phyloP scores from a whole-genome alignment of 2,888 invertebrate genomes.

The Agrilus cyanescens region DNA sequence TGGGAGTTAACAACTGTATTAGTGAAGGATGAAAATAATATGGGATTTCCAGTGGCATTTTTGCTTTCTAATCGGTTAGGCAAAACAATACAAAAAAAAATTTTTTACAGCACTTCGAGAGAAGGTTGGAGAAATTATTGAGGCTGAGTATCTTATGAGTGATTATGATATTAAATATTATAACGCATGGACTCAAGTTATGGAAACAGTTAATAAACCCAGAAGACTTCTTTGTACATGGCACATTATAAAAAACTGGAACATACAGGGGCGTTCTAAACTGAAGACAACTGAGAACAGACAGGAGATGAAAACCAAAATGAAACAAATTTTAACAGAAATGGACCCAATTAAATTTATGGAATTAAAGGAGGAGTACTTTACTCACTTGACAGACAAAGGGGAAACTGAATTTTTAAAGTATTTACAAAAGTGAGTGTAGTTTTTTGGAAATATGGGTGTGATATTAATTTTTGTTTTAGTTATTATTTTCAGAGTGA shows the following conservation, averaged over 20 bases:
- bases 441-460: not conserved
- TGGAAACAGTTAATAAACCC: slow-evolving; percentile 8
- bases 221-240: slow-evolving; percentile 17
- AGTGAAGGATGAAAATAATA: not conserved
- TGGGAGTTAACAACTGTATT: slow-evolving; percentile 1
- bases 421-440: slow-evolving; percentile 12
- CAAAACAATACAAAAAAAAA: not conserved
- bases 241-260: slow-evolving; percentile 17
- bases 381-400: slow-evolving; percentile 12
- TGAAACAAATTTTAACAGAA: slow-evolving; percentile 14
- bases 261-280: slow-evolving; percentile 14
- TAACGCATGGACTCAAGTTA: slow-evolving; percentile 11
- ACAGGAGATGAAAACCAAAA: slow-evolving; percentile 11
- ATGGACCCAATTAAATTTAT: slow-evolving; percentile 11
- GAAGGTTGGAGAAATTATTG: slow-evolving; percentile 1
- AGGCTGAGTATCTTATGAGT: slow-evolving; percentile 14
- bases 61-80: not conserved
- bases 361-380: slow-evolving; percentile 9
- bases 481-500: slow-evolving; percentile 16
- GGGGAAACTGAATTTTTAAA: slow-evolving; percentile 13
- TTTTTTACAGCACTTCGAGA: not conserved
- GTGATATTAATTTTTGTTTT: slow-evolving; percentile 5
- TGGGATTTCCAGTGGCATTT: slow-evolving; percentile 1
- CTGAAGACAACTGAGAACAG: slow-evolving; percentile 8
- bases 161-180: slow-evolving; percentile 16